Percentiles rank a stretch among this genome's conserved stretches.
Evolutionary conservation across 2,888 invertebrate genomes (phyloP).

Genomic region (Barypeithes pellucidus): DNA sequence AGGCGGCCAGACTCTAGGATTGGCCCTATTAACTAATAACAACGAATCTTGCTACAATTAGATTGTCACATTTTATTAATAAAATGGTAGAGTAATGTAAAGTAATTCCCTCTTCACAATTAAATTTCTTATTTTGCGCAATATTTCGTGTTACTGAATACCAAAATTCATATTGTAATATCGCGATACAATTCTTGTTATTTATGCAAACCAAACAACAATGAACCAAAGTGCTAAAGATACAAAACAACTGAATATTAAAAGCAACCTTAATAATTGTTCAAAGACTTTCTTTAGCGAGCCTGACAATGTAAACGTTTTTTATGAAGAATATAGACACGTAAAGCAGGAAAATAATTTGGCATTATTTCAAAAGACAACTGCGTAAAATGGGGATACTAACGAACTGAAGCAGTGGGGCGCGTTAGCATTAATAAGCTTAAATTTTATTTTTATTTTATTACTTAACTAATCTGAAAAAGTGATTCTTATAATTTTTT

Average conservation of each 20-base stretch:
- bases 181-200: neutral
- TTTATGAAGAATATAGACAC: conserved; percentile 22
- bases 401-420: conserved; percentile 9
- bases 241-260: conserved; percentile 13
- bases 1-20: too few relatives aligned
- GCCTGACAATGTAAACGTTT: conserved; percentile 18
- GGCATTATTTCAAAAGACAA: conserved; percentile 17
- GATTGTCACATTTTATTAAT: too few relatives aligned
- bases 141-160: too few relatives aligned
- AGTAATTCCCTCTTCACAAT: too few relatives aligned
- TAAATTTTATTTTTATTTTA: too few relatives aligned
- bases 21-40: too few relatives aligned
- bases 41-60: too few relatives aligned
- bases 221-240: neutral
- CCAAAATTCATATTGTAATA: neutral
- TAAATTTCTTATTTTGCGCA: too few relatives aligned
- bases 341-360: conserved; percentile 26
- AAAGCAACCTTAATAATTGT: conserved; percentile 14
- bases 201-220: conserved; percentile 10
- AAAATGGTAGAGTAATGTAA: too few relatives aligned
- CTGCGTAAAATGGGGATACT: conserved; percentile 7
- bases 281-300: conserved; percentile 11
- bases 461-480: too few relatives aligned
- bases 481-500: too few relatives aligned
- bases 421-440: neutral